Conservation (phyloP, 2,797 vertebrate genomes). For the Poeciliopsis paucimaculata region DNA sequence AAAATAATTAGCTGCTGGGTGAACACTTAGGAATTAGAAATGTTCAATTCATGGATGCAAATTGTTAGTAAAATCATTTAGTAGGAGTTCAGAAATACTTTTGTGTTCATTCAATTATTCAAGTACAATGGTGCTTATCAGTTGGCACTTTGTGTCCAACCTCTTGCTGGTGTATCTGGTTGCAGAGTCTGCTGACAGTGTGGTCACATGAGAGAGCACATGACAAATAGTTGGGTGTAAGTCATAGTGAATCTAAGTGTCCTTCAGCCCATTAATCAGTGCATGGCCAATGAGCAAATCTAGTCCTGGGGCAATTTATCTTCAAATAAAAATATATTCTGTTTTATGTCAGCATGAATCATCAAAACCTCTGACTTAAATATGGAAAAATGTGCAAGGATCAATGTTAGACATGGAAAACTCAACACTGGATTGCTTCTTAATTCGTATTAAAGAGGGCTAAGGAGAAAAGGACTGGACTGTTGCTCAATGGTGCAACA, state of each 20-base stretch:
- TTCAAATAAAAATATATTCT: not conserved
- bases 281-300: not conserved
- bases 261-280: not conserved
- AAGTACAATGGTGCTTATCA: not conserved
- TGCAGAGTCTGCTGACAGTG: slow-evolving; percentile 15
- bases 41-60: not conserved
- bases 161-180: not conserved
- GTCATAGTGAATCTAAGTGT: not conserved
- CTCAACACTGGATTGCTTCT: not conserved
- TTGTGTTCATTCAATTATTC: not conserved
- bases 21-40: slow-evolving; percentile 7
- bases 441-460: not conserved
- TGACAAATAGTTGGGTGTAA: slow-evolving; percentile 1
- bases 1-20: not conserved
- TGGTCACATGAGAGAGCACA: slow-evolving; percentile 35
- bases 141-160: not conserved
- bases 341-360: not conserved
- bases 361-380: not conserved
- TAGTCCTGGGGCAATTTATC: not conserved
- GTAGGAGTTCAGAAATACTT: not conserved
- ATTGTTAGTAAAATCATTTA: not conserved
- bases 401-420: not conserved
- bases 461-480: not conserved
- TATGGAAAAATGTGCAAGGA: not conserved
- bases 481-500: not conserved